Percentiles rank a stretch among this genome's conserved stretches.
These are phyloP conservation scores for Homarus gammarus DNA, from an alignment of 2,888 invertebrate species.

Conservation along the genomic window DNA sequence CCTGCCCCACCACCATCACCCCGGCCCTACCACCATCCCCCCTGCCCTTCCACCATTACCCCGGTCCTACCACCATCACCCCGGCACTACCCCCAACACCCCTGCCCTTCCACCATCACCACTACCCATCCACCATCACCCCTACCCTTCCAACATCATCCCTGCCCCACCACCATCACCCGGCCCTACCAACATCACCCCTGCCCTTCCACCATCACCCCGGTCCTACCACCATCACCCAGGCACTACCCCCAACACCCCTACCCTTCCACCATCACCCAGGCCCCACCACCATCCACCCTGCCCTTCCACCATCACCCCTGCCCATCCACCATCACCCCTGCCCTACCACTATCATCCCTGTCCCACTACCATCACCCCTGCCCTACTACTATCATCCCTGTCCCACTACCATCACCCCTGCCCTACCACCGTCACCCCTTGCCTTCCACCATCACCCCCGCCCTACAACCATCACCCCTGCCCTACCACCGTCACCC, in stretches of 20 bases:
- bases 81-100: neutral
- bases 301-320: neutral
- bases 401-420: neutral
- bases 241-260: slow-evolving; percentile 32
- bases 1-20: neutral
- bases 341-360: neutral
- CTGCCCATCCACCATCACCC: neutral
- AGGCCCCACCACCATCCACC: neutral
- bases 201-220: neutral
- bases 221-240: neutral
- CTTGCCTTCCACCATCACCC: neutral
- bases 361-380: neutral
- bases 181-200: neutral
- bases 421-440: neutral
- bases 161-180: neutral
- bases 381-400: neutral
- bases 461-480: no score
- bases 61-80: neutral
- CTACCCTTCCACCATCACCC: neutral
- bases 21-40: no score
- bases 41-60: neutral
- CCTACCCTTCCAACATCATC: neutral
- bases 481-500: neutral
- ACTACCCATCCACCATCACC: slow-evolving; percentile 33
- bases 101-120: neutral